phyloP scores from a whole-genome alignment of 2,888 invertebrate genomes.

The Macrophya annulata region DNA sequence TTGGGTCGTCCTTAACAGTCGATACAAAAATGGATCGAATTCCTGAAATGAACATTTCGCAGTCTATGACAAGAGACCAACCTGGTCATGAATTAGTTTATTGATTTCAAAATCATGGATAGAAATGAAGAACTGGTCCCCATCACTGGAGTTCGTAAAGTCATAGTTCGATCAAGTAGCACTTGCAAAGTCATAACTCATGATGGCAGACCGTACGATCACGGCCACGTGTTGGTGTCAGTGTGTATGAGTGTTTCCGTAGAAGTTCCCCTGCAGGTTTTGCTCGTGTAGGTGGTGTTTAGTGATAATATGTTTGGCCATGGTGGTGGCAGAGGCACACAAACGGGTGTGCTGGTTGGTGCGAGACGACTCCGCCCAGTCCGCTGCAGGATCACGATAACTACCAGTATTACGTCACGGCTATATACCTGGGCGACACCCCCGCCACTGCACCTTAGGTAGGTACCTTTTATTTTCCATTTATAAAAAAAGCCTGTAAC shows the following conservation, averaged over 20 bases:
- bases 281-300: slow-evolving; percentile 67
- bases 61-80: neutral
- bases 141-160: neutral
- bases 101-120: neutral
- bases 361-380: slow-evolving; percentile 74
- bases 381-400: slow-evolving; percentile 69
- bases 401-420: slow-evolving; percentile 74
- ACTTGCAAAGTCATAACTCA: slow-evolving; percentile 68
- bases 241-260: slow-evolving; percentile 7
- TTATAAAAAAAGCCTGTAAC: neutral
- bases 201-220: slow-evolving; percentile 70
- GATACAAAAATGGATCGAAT: neutral
- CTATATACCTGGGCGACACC: slow-evolving; percentile 64
- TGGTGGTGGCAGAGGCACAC: slow-evolving; percentile 72
- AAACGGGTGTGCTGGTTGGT: slow-evolving; percentile 73
- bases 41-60: neutral
- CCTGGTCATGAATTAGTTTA: neutral
- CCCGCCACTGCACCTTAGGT: slow-evolving; percentile 48
- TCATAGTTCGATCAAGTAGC: slow-evolving; percentile 36
- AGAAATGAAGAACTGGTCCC: neutral
- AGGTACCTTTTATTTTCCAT: slow-evolving; percentile 11
- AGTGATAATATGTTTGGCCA: slow-evolving; percentile 70
- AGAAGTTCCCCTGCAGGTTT: slow-evolving; percentile 55
- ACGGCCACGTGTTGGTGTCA: slow-evolving; percentile 56
- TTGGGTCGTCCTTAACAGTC: neutral